Evolutionary conservation across 2,797 vertebrate genomes (phyloP).

Genomic region (Catamblyrhynchus diadema): DNA sequence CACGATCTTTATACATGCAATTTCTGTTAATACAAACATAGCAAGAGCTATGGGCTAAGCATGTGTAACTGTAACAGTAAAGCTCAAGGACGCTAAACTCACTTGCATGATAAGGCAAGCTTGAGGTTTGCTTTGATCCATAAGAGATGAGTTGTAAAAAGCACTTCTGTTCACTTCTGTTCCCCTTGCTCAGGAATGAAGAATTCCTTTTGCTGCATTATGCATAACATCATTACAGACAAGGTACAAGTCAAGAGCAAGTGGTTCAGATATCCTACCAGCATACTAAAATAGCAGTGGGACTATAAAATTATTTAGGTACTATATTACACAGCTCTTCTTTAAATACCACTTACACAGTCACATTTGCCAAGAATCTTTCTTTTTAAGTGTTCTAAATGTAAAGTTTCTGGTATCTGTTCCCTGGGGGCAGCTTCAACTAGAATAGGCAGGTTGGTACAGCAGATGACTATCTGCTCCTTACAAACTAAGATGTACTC

Average conservation of each 20-base stretch:
- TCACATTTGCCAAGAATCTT: conserved; percentile 50
- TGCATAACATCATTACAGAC: conserved; percentile 74
- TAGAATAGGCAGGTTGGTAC: conserved; percentile 59
- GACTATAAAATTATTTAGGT: conserved; percentile 65
- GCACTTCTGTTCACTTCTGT: conserved; percentile 49
- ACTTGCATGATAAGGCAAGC: conserved; percentile 41
- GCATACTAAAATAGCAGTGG: conserved; percentile 61
- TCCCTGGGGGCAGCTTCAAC: conserved; percentile 55
- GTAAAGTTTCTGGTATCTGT: conserved; percentile 63
- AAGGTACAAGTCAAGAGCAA: conserved; percentile 63
- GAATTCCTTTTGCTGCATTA: conserved; percentile 75
- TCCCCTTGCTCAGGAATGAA: conserved; percentile 62
- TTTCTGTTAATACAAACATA: neutral
- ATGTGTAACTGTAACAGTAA: conserved; percentile 17
- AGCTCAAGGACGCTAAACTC: conserved; percentile 17
- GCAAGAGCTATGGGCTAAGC: conserved; percentile 31
- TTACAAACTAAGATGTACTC: conserved; percentile 26
- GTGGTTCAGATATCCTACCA: conserved; percentile 48
- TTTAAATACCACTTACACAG: conserved; percentile 55
- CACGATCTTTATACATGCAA: neutral
- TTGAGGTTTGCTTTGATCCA: conserved; percentile 68
- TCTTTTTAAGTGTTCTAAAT: conserved; percentile 63
- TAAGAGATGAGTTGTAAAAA: conserved; percentile 60
- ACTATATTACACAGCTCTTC: conserved; percentile 44
- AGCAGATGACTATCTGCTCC: conserved; percentile 59